Base-by-base conservation (phyloP, 1,140 invertebrate species). In the Drosophila malerkotliana region DNA sequence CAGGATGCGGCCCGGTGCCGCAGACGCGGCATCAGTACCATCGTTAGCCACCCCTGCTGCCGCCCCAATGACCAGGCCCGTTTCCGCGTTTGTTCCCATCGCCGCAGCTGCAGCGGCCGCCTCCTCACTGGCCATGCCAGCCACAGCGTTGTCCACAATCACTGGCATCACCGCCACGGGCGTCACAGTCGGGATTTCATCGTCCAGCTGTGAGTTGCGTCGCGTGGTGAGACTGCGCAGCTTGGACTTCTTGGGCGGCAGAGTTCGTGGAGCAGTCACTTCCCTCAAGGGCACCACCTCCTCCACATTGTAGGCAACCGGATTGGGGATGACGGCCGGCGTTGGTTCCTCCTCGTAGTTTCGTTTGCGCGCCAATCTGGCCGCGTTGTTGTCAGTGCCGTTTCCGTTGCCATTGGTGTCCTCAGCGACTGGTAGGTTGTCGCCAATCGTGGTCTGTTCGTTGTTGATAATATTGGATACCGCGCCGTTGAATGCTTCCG, bases 161-260 rank as follows among this genome's bases (percentile, higher is more conserved):
- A 73, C 15, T 0, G 78, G 72, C 93, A 21, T 24, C 4, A 64
- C 93, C 77, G 48, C 92, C 93, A 73, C 92, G 82, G 88, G 93
- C 92, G 64, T 93, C 18, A 57, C 48, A 24, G 57, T 26, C n/a
- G 63, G 55, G 44, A 61, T 95, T 92, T 66, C 95, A 92, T 71
- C 95, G 92, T 64, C 95, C 91, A 78, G 44, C 30, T 73, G 95
- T 93, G 87, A 96, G 95, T 34, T 83, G 3, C 84, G 68, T 30
- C 73, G 48, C 4, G 84, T 63, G 10, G 83, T 12, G 12, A 90
- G 34, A 30, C 76, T 72, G 8, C 90, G 77, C 30, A 91, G 52
- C 59, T 92, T 88, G 82, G 93, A 88, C 90, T 93, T 92, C 80
- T 93, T 79, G 26, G 87, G 90, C 48, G 87, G 87, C 44, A 90